Percentiles rank a stretch among this genome's conserved stretches.
phyloP scores from a whole-genome alignment of 2,113 vertebrate species.

The Fregata magnificens region DNA sequence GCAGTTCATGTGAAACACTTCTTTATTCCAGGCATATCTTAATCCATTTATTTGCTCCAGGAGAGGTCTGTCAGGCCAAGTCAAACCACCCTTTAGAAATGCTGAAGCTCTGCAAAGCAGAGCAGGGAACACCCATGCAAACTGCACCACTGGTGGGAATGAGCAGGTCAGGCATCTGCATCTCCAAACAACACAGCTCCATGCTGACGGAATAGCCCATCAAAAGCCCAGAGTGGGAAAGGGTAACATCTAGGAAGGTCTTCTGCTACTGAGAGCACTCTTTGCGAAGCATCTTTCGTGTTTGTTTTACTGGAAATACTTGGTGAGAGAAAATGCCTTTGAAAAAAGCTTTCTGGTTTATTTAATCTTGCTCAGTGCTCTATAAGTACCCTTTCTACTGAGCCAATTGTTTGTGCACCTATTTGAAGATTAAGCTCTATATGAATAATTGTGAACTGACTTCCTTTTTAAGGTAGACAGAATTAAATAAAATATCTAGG shows the following conservation, averaged over 20 bases:
- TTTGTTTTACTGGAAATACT: neutral
- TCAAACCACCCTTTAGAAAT: neutral
- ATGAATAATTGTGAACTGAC: neutral
- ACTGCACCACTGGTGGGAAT: neutral
- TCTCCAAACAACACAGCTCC: neutral
- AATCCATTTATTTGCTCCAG: neutral
- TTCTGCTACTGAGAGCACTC: neutral
- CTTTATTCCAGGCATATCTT: neutral
- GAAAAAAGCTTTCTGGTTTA: neutral
- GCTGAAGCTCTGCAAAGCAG: neutral
- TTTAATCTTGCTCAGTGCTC: neutral
- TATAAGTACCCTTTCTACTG: neutral
- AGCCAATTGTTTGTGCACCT: neutral
- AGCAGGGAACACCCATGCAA: neutral
- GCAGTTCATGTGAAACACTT: neutral
- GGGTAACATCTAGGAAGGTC: neutral
- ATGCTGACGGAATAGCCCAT: fast-evolving
- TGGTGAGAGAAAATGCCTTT: neutral
- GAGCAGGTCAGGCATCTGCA: neutral
- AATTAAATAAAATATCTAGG: neutral
- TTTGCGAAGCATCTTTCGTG: neutral
- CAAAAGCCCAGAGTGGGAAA: neutral
- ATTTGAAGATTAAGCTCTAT: neutral
- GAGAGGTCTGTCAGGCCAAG: neutral
- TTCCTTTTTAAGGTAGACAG: neutral